These are phyloP conservation scores for Melipona beecheii DNA, from an alignment of 2,888 invertebrate genomes.

Conservation along the genomic window DNA sequence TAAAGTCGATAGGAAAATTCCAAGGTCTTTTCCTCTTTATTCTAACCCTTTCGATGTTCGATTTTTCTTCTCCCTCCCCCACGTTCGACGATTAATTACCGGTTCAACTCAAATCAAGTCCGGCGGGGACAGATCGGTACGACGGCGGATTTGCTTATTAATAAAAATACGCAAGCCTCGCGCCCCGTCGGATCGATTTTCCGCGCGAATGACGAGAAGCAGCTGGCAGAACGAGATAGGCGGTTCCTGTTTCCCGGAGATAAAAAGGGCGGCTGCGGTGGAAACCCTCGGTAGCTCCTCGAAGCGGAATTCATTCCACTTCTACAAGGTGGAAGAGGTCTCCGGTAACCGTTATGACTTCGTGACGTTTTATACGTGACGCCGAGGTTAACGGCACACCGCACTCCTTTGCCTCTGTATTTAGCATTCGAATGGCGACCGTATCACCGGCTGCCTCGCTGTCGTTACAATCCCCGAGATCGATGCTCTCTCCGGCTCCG, in stretches of 20 bases:
- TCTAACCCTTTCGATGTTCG: too few relatives aligned
- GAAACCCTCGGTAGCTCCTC: slow-evolving; percentile 55
- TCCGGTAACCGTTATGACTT: slow-evolving; percentile 69
- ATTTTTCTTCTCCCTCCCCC: background rate
- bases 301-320: slow-evolving; percentile 62
- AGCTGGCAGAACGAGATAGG: slow-evolving; percentile 58
- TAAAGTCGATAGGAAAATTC: too few relatives aligned
- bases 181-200: slow-evolving; percentile 45
- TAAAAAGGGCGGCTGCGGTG: slow-evolving; percentile 38
- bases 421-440: slow-evolving; percentile 56
- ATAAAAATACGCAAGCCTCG: slow-evolving; percentile 26
- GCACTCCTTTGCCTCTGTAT: slow-evolving; percentile 26
- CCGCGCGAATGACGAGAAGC: slow-evolving; percentile 42
- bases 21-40: background rate
- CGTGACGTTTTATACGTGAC: slow-evolving; percentile 58
- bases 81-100: slow-evolving; percentile 12
- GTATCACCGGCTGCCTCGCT: slow-evolving; percentile 33
- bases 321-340: slow-evolving; percentile 59
- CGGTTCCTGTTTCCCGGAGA: slow-evolving; percentile 53
- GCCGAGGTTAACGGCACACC: slow-evolving; percentile 60
- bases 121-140: background rate
- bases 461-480: slow-evolving; percentile 34
- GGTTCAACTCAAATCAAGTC: background rate
- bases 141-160: slow-evolving; percentile 30
- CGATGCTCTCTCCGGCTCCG: slow-evolving; percentile 19